Evolutionary conservation across 2,113 vertebrate species (phyloP).

Genomic region (Ursus arctos): DNA sequence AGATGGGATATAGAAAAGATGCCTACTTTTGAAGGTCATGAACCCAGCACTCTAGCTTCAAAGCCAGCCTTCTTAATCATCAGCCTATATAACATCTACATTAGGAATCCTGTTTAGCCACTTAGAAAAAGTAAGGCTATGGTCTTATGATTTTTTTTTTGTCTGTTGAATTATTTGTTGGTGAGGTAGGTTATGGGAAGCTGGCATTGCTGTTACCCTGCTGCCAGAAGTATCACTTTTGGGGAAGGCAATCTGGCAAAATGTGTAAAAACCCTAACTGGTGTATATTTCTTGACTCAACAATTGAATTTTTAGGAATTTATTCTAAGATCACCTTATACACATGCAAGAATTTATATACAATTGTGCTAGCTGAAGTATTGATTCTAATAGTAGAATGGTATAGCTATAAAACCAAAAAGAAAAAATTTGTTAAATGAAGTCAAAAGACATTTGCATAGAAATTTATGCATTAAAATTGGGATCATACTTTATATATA

Average conservation of each 20-base stretch:
- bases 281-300: background rate
- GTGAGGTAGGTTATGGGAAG: background rate
- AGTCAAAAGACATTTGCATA: background rate
- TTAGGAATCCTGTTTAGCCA: background rate
- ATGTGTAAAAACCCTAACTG: background rate
- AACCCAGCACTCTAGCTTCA: background rate
- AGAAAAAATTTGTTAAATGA: background rate
- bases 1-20: background rate
- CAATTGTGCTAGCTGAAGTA: background rate
- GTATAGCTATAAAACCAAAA: background rate
- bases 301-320: slow-evolving; percentile 45
- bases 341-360: background rate
- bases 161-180: background rate
- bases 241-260: background rate
- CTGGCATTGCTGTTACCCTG: background rate
- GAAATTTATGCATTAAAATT: slow-evolving; percentile 8
- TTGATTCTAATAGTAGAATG: slow-evolving; percentile 36
- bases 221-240: background rate
- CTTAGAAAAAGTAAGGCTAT: slow-evolving; percentile 8
- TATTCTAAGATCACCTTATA: background rate
- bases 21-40: background rate
- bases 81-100: background rate
- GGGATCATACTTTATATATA: background rate
- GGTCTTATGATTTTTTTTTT: background rate
- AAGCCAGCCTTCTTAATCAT: background rate